Percentiles rank a stretch among this genome's conserved stretches.
These are phyloP conservation scores for Axis porcinus DNA, from an alignment of 2,113 vertebrate genomes.

Conservation along the genomic window DNA sequence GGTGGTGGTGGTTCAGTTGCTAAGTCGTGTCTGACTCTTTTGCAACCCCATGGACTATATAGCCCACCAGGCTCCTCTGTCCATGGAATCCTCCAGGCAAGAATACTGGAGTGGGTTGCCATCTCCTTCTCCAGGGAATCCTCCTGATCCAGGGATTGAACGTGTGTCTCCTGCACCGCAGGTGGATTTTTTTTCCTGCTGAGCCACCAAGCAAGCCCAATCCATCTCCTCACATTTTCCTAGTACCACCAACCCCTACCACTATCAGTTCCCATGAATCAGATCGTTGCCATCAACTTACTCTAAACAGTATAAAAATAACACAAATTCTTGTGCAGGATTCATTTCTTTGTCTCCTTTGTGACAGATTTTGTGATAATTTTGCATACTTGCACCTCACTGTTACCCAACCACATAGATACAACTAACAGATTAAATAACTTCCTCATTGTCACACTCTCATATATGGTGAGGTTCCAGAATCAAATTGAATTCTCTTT, in stretches of 20 bases:
- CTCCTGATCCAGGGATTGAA: not conserved
- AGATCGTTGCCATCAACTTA: not conserved
- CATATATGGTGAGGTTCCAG: not conserved
- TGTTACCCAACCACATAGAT: not conserved
- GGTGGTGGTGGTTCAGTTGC: not conserved
- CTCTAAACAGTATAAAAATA: slow-evolving; percentile 38
- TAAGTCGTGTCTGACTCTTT: not conserved
- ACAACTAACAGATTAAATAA: not conserved
- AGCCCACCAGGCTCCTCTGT: not conserved
- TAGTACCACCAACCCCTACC: too few relatives aligned
- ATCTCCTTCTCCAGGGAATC: not conserved
- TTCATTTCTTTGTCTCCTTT: not conserved
- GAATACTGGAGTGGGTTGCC: not conserved
- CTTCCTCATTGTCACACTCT: not conserved
- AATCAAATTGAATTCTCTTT: not conserved
- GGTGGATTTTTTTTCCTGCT: not conserved
- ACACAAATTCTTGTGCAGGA: slow-evolving; percentile 32
- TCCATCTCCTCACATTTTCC: not conserved
- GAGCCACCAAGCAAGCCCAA: not conserved
- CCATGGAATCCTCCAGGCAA: not conserved
- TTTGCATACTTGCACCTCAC: not conserved
- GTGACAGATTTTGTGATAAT: not conserved
- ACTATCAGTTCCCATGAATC: not conserved
- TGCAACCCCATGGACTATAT: not conserved
- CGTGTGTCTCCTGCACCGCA: not conserved